Conservation (phyloP, 2,888 invertebrate species). For the Arge pagana region DNA sequence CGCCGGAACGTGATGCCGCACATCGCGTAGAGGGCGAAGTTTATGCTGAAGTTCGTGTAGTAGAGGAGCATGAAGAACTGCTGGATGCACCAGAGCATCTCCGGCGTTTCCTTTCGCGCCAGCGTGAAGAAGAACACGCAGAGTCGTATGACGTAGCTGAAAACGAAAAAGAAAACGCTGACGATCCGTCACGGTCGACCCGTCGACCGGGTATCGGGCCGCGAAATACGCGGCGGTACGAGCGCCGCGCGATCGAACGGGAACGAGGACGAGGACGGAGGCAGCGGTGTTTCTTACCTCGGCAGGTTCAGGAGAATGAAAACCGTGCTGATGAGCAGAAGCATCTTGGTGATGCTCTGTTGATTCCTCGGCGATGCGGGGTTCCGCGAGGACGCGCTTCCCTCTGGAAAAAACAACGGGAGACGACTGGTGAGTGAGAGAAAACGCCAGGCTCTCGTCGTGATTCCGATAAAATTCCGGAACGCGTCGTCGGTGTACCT, state of each 20-base stretch:
- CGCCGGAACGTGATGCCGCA: constrained; percentile 66
- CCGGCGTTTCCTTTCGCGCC: constrained; percentile 55
- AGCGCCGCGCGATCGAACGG: too few relatives aligned
- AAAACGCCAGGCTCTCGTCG: constrained; percentile 22
- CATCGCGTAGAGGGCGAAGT: constrained; percentile 68
- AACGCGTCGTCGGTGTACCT: not conserved
- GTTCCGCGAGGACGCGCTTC: constrained; percentile 58
- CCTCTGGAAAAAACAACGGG: constrained; percentile 50
- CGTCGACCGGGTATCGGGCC: too few relatives aligned
- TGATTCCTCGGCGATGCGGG: constrained; percentile 60
- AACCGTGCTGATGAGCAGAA: constrained; percentile 68
- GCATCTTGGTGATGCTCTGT: constrained; percentile 69
- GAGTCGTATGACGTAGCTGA: constrained; percentile 63
- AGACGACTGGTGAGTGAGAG: too few relatives aligned
- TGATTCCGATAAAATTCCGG: not conserved
- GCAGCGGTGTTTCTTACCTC: constrained; percentile 56
- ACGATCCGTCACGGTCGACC: too few relatives aligned
- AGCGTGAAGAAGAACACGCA: constrained; percentile 61
- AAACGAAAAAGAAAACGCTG: constrained; percentile 41
- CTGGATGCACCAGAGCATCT: constrained; percentile 61
- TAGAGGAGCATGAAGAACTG: constrained; percentile 67
- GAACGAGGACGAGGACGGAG: too few relatives aligned
- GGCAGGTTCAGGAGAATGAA: constrained; percentile 69
- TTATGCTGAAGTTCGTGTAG: constrained; percentile 70
- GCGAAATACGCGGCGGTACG: too few relatives aligned